A percentile compares a stretch with the other conserved stretches of the same genome.
Evolutionary conservation across 2,888 invertebrate species (phyloP).

Genomic region (Cryptus armator): DNA sequence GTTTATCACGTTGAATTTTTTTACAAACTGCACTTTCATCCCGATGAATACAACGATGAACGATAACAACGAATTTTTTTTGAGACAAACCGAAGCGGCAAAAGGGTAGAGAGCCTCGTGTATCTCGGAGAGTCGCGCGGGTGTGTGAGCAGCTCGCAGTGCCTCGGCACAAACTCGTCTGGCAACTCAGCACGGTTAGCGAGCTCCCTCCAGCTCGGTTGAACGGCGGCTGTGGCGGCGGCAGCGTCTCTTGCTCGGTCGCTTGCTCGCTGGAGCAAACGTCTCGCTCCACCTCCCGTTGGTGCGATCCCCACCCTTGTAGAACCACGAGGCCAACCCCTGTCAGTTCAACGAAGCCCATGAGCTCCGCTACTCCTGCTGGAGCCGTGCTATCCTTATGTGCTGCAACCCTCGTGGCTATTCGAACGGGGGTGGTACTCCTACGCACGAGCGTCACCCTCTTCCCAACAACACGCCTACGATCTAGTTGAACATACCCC

Average conservation of each 20-base stretch:
- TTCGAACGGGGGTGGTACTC: conserved; percentile 80
- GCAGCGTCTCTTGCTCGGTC: conserved; percentile 67
- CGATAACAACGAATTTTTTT: conserved; percentile 15
- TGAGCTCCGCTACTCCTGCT: conserved; percentile 77
- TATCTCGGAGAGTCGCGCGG: conserved; percentile 57
- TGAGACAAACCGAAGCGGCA: conserved; percentile 13
- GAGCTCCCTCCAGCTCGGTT: conserved; percentile 70
- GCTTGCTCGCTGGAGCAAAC: conserved; percentile 67
- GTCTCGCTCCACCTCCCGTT: conserved; percentile 72
- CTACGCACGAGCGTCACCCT: conserved; percentile 81
- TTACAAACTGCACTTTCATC: conserved; percentile 52
- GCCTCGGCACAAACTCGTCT: conserved; percentile 83
- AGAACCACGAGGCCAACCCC: conserved; percentile 82
- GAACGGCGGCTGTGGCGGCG: conserved; percentile 72
- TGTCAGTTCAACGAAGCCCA: conserved; percentile 75
- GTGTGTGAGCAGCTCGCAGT: conserved; percentile 74
- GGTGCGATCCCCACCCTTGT: conserved; percentile 74
- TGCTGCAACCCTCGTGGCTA: conserved; percentile 77
- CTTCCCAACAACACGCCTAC: conserved; percentile 68
- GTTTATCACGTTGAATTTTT: not conserved
- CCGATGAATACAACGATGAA: not conserved
- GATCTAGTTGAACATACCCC: conserved; percentile 36
- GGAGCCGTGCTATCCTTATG: conserved; percentile 49
- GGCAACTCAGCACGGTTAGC: conserved; percentile 77
- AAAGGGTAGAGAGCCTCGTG: conserved; percentile 30